Base-by-base conservation (phyloP, 2,888 invertebrate genomes). In the Podotricha telesiphe region DNA sequence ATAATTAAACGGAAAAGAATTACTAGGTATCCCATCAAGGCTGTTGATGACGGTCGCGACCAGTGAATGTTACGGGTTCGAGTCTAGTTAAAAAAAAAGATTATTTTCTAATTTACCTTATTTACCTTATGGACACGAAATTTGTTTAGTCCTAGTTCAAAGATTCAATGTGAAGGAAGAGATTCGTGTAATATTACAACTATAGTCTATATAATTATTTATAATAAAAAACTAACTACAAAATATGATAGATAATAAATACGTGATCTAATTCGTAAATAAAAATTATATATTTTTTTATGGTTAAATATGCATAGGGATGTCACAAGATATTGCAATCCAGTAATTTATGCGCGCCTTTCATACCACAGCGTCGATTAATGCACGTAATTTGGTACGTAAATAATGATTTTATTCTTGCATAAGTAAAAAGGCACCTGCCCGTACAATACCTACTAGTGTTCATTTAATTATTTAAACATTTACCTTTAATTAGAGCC, bases 401-500 rank as follows among this genome's bases (percentile, higher is more conserved):
- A 90, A 91, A 90, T 88, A 88, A 88, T 85, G 87, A 89, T 93
- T 91, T 89, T 88, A 87, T 86, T 83, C 80, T 83, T 82, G 87
- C 86, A 89, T 87, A 87, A 85, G 86, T 84, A 86, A 82, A 73
- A 72, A 67, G 74, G 79, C 90, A 91, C 89, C 90, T 90, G 91
- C 89, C 65, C 67, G 67, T 75, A 77, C 70, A 77, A 76, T 76
- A 78, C 79, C 78, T 76, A 80, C 80, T 79, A 80, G 78, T 82
- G 82, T 84, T 77, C 84, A 88, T 83, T 91, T 90, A 93, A 93
- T 93, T 92, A 92, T 93, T 91, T 90, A 86, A 88, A 85, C 87
- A 88, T 91, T 90, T 91, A 88, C 89, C 87, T 91, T 90, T 93
- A 93, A 92, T 93, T 92, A 91, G 87, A 86, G 78, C 76, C 66